A percentile compares a stretch with the other conserved stretches of the same genome.
These are phyloP conservation scores for Leptinotarsa undecemlineata DNA, from an alignment of 1,140 invertebrate genomes.

Conservation along the genomic window DNA sequence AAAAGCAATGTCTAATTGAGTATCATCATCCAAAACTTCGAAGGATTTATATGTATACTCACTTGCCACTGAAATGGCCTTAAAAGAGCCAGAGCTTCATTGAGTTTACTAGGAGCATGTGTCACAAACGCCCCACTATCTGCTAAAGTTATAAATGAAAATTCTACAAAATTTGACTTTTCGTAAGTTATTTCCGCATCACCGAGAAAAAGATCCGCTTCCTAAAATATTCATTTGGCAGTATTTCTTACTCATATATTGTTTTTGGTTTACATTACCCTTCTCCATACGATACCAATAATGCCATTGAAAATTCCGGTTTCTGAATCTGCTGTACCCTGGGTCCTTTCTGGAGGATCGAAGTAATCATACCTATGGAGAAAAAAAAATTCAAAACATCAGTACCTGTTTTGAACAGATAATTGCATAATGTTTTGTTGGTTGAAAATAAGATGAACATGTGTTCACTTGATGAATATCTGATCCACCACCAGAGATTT, in stretches of 20 bases:
- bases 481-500: no score
- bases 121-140: constrained; percentile 74
- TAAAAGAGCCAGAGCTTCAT: constrained; percentile 70
- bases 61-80: constrained; percentile 71
- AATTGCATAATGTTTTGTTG: no score
- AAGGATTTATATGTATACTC: neutral
- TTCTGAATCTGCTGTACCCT: constrained; percentile 64
- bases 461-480: no score
- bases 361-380: constrained; percentile 64
- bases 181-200: constrained; percentile 72
- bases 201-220: constrained; percentile 71
- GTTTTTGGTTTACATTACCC: constrained; percentile 56
- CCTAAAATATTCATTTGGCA: constrained; percentile 53
- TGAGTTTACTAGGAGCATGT: constrained; percentile 68
- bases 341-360: constrained; percentile 69
- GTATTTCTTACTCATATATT: neutral
- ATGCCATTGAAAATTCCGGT: constrained; percentile 71
- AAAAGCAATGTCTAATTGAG: no score
- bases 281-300: constrained; percentile 67
- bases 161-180: constrained; percentile 67
- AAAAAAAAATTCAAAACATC: constrained; percentile 24
- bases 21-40: no score
- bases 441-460: no score
- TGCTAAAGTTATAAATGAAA: constrained; percentile 71
- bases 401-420: no score